Percentiles rank a stretch among this genome's conserved stretches.
Conservation (phyloP, 2,888 invertebrate species). For the Dicycla oo region DNA sequence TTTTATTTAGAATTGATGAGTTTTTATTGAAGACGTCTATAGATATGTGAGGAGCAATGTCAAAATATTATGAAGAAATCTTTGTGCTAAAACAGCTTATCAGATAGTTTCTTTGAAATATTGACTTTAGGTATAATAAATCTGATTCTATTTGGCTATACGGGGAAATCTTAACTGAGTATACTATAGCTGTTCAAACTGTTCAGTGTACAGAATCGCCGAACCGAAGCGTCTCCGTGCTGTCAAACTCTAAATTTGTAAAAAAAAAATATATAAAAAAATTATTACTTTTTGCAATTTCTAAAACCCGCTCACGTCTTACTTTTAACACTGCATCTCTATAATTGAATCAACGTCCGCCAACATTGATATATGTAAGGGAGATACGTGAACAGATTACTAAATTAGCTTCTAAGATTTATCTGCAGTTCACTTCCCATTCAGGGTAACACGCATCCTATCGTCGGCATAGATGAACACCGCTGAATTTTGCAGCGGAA, state of each 20-base stretch:
- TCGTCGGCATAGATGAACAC: slow-evolving; percentile 46
- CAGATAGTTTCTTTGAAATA: too few species aligned
- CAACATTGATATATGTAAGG: slow-evolving; percentile 74
- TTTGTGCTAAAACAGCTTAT: too few species aligned
- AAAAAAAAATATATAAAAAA: too few species aligned
- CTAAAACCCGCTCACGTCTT: slow-evolving; percentile 34
- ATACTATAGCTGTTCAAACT: too few species aligned
- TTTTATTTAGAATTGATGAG: neutral
- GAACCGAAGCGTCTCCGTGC: too few species aligned
- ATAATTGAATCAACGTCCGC: slow-evolving; percentile 75
- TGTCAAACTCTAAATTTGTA: too few species aligned
- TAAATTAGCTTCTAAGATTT: slow-evolving; percentile 74
- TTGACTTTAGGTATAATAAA: too few species aligned
- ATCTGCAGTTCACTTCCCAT: slow-evolving; percentile 68
- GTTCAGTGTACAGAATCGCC: too few species aligned
- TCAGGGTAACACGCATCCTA: slow-evolving; percentile 56
- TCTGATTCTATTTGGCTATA: too few species aligned
- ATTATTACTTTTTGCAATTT: too few species aligned
- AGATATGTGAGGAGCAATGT: neutral
- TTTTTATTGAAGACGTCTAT: neutral
- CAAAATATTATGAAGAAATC: too few species aligned
- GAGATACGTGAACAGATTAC: slow-evolving; percentile 76
- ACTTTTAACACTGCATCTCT: slow-evolving; percentile 43
- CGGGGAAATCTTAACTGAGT: too few species aligned
- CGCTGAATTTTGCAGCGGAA: slow-evolving; percentile 48